Evolutionary conservation across 2,113 vertebrate species (phyloP), one percentile per base, ranked within the genome.

Genomic region (Semicossyphus pulcher): DNA sequence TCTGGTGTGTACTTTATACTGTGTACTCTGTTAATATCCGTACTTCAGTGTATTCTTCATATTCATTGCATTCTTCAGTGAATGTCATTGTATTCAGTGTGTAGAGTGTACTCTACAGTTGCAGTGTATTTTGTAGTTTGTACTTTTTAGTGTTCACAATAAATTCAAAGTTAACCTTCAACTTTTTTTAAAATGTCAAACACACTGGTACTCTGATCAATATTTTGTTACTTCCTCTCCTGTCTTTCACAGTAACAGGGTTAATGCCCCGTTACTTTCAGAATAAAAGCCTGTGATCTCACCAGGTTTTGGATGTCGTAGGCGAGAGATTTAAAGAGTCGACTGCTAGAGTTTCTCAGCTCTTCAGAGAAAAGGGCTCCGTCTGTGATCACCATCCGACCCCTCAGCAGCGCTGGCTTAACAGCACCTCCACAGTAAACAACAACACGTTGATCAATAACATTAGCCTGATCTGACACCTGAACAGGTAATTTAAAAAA

Each of bases 291-390:
- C 8, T 21, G 0, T 15, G 15, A 1, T 14, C 86, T 88, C 37
- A 91, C 90, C 87, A 86, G 73, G 1, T 66, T 61, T 29, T 93
- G 82, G 7, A 90, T 7, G 4, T 95, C 92, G 1, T 85, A 94
- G 16, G 93, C 92, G 76, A 94, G 60, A 8, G 89, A 70, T 68
- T 93, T 94, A 26, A 93, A 95, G 3, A 10, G 4, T 3, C 15
- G 7, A 4, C 88, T 93, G 77, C 85, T 88, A 60, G 39, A 76
- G 81, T 95, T 92, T 4, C 29, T 88, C 53, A 95, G 90, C 6
- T 94, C 86, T 0, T 91, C 72, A 0, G 83, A 85, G 56, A 93
- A 94, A 1, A 25, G 10, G 0, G 73, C 89, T 26, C 93, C 93
- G 0, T 62, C 56, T 1, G 45, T 20, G 41, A 95, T 92, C 45